Conservation (phyloP, 2,797 vertebrate species). For the Enteromius mattozi region DNA sequence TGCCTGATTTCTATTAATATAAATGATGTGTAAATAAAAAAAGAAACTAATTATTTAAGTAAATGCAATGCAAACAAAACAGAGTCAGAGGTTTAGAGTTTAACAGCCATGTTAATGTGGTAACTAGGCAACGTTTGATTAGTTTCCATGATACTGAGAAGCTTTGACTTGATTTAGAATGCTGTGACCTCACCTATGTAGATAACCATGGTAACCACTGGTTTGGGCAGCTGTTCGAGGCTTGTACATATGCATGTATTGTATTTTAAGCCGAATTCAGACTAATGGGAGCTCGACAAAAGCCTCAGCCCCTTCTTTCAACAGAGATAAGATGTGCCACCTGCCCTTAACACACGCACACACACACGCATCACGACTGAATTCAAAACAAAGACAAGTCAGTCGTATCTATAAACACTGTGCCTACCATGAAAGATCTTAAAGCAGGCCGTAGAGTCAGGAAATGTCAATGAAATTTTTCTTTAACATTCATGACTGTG, state of each 20-base stretch:
- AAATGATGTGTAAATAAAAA: neutral
- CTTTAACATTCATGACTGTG: neutral
- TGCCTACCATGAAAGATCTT: neutral
- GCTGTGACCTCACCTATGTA: slow-evolving; percentile 27
- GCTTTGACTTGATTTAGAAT: slow-evolving; percentile 30
- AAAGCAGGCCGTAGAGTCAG: neutral
- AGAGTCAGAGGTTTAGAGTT: slow-evolving; percentile 6
- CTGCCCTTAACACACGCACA: slow-evolving; percentile 42
- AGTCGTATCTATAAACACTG: slow-evolving; percentile 6
- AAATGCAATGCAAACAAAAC: neutral
- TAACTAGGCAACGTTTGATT: slow-evolving; percentile 45
- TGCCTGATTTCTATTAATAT: neutral
- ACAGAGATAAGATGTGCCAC: slow-evolving; percentile 49
- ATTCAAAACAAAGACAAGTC: slow-evolving; percentile 5
- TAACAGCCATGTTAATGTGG: slow-evolving; percentile 18
- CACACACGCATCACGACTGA: neutral
- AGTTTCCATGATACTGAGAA: slow-evolving; percentile 40
- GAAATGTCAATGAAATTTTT: neutral
- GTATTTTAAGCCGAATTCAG: slow-evolving; percentile 14
- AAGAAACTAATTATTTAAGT: neutral
- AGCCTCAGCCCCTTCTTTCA: slow-evolving; percentile 41
- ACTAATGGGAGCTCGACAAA: slow-evolving; percentile 35
- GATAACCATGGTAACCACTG: slow-evolving; percentile 34
- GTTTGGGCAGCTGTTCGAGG: slow-evolving; percentile 37
- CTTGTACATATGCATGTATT: slow-evolving; percentile 27